These are phyloP conservation scores for Tetranychus cinnabarinus DNA, from an alignment of 1,140 invertebrate species.

Conservation along the genomic window DNA sequence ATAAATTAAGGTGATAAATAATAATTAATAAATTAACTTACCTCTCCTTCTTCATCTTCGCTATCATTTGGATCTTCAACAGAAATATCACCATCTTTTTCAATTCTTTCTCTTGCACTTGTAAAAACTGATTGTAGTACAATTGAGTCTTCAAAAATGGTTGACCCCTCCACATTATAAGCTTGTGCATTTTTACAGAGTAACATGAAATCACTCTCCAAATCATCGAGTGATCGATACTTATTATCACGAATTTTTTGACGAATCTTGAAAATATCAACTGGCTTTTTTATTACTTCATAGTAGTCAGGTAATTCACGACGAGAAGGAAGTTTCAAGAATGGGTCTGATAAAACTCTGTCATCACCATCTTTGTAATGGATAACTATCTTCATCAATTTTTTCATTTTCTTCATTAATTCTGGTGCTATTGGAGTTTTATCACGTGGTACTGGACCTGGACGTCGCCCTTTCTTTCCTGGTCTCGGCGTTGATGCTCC, in stretches of 20 bases:
- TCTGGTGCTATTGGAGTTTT: constrained; percentile 19
- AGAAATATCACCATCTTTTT: constrained; percentile 17
- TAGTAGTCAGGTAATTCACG: constrained; percentile 89
- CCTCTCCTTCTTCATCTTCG: constrained; percentile 8
- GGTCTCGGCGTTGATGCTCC: background rate
- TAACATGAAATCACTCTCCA: constrained; percentile 77
- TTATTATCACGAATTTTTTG: constrained; percentile 9
- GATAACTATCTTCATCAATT: constrained; percentile 51
- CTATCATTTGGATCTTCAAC: background rate
- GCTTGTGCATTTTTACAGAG: constrained; percentile 86
- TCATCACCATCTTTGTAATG: constrained; percentile 47
- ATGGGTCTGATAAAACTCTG: constrained; percentile 65
- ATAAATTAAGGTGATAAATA: too few species aligned
- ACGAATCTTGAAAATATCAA: constrained; percentile 77
- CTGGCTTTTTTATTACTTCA: constrained; percentile 84
- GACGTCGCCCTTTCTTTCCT: constrained; percentile 16
- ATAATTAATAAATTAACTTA: background rate
- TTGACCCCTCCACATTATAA: constrained; percentile 83
- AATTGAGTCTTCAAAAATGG: constrained; percentile 87
- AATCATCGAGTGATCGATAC: constrained; percentile 52
- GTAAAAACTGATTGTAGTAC: constrained; percentile 58
- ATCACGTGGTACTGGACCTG: constrained; percentile 23
- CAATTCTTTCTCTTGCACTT: constrained; percentile 41
- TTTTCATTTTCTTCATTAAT: constrained; percentile 40
- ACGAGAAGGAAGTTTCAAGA: constrained; percentile 76